phyloP scores from a whole-genome alignment of 2,888 invertebrate genomes.

The Andrena chrysosceles region DNA sequence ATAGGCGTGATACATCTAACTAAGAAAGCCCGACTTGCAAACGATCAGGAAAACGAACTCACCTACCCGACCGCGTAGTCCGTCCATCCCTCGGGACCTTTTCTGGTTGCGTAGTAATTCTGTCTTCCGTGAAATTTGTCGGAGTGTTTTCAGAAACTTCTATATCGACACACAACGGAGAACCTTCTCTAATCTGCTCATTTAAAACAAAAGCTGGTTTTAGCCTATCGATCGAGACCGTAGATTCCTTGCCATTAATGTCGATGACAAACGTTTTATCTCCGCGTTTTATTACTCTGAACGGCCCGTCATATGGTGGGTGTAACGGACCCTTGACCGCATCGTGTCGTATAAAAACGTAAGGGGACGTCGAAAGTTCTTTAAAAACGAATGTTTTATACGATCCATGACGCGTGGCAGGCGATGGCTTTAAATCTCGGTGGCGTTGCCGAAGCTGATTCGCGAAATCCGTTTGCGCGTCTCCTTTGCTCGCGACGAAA shows the following conservation, averaged over 20 bases:
- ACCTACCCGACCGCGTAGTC: too few relatives aligned
- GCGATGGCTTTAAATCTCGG: background rate
- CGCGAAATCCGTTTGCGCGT: background rate
- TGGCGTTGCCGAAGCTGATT: background rate
- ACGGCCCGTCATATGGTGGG: conserved; percentile 6
- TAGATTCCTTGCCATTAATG: background rate
- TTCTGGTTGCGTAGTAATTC: too few relatives aligned
- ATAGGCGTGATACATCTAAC: too few relatives aligned
- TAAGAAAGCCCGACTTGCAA: too few relatives aligned
- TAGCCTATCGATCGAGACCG: background rate
- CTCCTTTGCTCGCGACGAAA: background rate
- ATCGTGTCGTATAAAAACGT: background rate
- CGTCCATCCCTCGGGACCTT: too few relatives aligned
- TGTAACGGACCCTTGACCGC: background rate
- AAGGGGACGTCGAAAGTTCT: background rate
- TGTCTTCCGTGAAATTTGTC: too few relatives aligned
- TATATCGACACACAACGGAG: too few relatives aligned
- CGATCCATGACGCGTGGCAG: background rate
- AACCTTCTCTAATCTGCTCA: background rate
- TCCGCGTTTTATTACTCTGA: background rate
- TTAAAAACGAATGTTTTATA: background rate
- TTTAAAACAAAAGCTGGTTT: conserved; percentile 12
- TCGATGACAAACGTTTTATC: background rate
- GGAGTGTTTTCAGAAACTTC: too few relatives aligned
- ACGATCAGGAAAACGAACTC: too few relatives aligned